Evolutionary conservation across 2,797 vertebrate species (phyloP), one percentile per base, ranked within the genome.

Genomic region (Enteromius mattozi): DNA sequence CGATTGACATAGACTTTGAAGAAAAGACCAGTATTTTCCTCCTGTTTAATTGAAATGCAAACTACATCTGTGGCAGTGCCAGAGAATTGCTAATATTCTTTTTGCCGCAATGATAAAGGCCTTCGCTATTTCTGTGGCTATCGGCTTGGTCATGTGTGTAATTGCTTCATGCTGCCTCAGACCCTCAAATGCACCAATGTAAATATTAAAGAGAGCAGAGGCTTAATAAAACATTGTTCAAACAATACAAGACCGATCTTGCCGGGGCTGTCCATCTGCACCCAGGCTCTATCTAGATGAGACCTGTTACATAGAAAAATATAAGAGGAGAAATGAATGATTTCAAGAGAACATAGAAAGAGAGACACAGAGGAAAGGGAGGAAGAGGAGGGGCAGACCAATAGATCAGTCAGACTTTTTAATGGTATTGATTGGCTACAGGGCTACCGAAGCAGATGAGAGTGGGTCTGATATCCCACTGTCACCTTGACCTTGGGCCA

Each of bases 401-500:
- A 96, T 92, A 93, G 92, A 96, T 95, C 94, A 94, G 93, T 92
- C 92, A 90, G 90, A 92, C 90, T 93, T 94, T 95, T 92, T 96
- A 95, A 95, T 96, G 92, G 91, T 97, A 98, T 97, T 92, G 96
- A 98, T 98, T 92, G 87, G 51, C 90, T 95, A 92, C 95, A 96
- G 96, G 95, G 95, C 93, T 95, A 92, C 87, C 91, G 94, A 94
- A 94, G 77, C 93, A 95, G 93, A 96, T 92, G 95, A 96, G 96
- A 92, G 93, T 93, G 92, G 92, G 71, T n/a, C 93, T 92, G 95
- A 92, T 85, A 90, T 90, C 89, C 91, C 90, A 91, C 96, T 93
- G 91, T 95, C 96, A 96, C 96, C 96, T 98, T 98, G 96, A 96
- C 96, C 96, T 96, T 97, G 95, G 92, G 93, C 95, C 94, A 93